Percentiles rank a stretch among this genome's conserved stretches.
These are phyloP conservation scores for Ornithoptera alexandrae DNA, from an alignment of 2,888 invertebrate genomes.

Conservation along the genomic window DNA sequence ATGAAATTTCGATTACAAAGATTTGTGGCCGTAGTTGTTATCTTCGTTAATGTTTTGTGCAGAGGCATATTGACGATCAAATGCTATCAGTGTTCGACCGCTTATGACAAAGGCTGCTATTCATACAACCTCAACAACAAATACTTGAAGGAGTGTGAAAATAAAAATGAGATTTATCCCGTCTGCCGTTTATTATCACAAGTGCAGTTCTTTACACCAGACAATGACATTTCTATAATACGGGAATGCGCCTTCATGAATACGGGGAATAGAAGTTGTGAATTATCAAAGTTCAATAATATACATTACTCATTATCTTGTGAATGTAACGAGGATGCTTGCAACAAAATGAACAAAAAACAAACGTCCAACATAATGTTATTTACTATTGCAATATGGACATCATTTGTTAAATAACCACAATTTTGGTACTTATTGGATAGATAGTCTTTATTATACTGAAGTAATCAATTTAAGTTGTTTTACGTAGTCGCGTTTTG, in stretches of 20 bases:
- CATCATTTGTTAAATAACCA: slow-evolving; percentile 21
- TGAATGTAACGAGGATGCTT: slow-evolving; percentile 62
- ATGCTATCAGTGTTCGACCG: slow-evolving; percentile 66
- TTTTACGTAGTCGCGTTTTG: neutral
- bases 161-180: slow-evolving; percentile 37
- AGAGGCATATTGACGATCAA: slow-evolving; percentile 44
- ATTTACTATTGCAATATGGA: slow-evolving; percentile 13
- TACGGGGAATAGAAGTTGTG: slow-evolving; percentile 47
- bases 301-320: slow-evolving; percentile 63
- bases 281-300: slow-evolving; percentile 53
- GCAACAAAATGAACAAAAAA: slow-evolving; percentile 45
- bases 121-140: slow-evolving; percentile 47
- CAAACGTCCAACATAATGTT: slow-evolving; percentile 7
- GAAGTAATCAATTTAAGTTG: neutral
- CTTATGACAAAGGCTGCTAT: slow-evolving; percentile 48
- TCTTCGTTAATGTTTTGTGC: slow-evolving; percentile 40
- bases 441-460: neutral
- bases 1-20: slow-evolving; percentile 37
- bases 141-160: slow-evolving; percentile 51
- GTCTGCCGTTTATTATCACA: slow-evolving; percentile 62
- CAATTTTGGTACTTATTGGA: neutral
- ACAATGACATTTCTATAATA: slow-evolving; percentile 52
- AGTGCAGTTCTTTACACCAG: slow-evolving; percentile 55
- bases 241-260: slow-evolving; percentile 67
- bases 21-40: slow-evolving; percentile 30